Evolutionary conservation across 2,888 invertebrate species (phyloP).

Genomic region (Agonum fuliginosum): DNA sequence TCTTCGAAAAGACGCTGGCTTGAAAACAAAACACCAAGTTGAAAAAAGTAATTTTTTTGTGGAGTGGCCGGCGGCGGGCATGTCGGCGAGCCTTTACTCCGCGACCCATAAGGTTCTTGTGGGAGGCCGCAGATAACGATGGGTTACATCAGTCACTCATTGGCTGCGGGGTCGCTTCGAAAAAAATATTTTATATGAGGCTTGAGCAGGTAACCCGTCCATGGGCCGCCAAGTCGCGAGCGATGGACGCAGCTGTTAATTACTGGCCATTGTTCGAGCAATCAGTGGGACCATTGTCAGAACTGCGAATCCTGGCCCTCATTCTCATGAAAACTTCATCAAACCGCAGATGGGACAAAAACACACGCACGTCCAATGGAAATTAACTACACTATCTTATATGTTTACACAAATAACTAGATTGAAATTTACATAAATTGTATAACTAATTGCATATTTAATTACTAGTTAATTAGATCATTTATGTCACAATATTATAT

Average conservation of each 20-base stretch:
- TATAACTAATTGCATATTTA: neutral
- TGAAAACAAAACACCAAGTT: slow-evolving; percentile 42
- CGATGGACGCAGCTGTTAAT: slow-evolving; percentile 40
- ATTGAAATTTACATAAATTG: neutral
- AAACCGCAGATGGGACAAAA: neutral
- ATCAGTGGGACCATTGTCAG: slow-evolving; percentile 53
- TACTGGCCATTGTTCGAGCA: slow-evolving; percentile 52
- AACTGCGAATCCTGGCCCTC: slow-evolving; percentile 24
- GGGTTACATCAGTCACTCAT: slow-evolving; percentile 73
- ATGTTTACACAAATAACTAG: neutral
- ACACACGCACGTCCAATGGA: neutral
- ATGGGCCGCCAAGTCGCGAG: slow-evolving; percentile 3
- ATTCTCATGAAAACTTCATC: slow-evolving; percentile 20
- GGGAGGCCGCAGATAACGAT: slow-evolving; percentile 69
- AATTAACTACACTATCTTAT: too few relatives aligned
- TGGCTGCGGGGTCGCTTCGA: slow-evolving; percentile 66
- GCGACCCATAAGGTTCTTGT: slow-evolving; percentile 60
- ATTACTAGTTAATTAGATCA: neutral
- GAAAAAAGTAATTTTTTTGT: slow-evolving; percentile 37
- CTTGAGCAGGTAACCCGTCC: slow-evolving; percentile 24
- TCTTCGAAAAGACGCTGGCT: slow-evolving; percentile 34
- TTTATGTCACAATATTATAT: neutral
- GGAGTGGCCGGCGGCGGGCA: slow-evolving; percentile 40
- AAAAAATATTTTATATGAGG: slow-evolving; percentile 50
- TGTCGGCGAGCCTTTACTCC: slow-evolving; percentile 60